Evolutionary conservation across 1,140 invertebrate genomes (phyloP), one percentile per base, ranked within the genome.

Genomic region (Drosophila nasuta): DNA sequence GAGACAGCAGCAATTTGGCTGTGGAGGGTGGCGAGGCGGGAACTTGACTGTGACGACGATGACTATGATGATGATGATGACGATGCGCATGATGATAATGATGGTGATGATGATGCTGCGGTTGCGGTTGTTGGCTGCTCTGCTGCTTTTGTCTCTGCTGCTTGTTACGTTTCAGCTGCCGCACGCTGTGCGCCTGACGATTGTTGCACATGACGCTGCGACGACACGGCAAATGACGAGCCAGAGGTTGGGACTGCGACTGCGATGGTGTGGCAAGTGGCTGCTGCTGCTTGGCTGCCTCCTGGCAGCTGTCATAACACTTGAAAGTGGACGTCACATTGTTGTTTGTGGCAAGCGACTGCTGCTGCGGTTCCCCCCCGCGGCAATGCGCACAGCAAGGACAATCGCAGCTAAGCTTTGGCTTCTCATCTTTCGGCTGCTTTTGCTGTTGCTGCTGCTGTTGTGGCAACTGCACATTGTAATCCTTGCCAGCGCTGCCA

Each of bases 401-500:
- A 45, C 83, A 87, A 28, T 87, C 83, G 30, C 83, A 87, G 51
- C 46, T 30, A 0, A 48, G 64, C 33, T 67, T n/a, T 5, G 41
- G 11, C 5, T 43, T 43, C 41, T 43, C 41, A 7, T 5, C 41
- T n/a, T 43, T 17, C 25, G 49, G 28, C 33, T 60, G 41, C 20
- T 13, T 13, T 13, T 59, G 56, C 13, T 59, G 56, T 8, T 54
- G 45, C 45, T 48, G 11, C 13, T 20, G 8, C 13, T 13, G 13
- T 13, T 13, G 13, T 13, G 13, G 13, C 58, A 77, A 77, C 58
- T 76, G 65, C 1, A 79, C 71, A 65, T 90, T 69, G 48, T 78
- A 91, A 63, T 92, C 87, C 60, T 91, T 81, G 52, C 91, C 91
- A 3, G 91, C 91, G 33, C 92, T 92, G 62, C 93, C 93, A 73